phyloP scores from a whole-genome alignment of 2,113 vertebrate genomes.

The Petrocephalus zakoni region DNA sequence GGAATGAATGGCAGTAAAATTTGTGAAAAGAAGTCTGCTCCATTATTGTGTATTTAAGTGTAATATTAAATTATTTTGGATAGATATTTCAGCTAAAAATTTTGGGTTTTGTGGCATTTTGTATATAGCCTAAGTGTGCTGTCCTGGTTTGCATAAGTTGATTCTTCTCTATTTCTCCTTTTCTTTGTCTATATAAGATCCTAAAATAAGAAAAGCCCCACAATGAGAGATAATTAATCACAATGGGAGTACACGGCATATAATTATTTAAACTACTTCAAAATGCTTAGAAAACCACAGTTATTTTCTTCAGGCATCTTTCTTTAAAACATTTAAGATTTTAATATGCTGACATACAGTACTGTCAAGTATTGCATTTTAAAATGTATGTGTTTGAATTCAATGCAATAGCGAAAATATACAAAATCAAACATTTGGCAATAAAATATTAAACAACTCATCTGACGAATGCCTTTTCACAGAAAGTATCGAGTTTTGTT shows the following conservation, averaged over 20 bases:
- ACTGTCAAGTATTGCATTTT: neutral
- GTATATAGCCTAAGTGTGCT: slow-evolving; percentile 63
- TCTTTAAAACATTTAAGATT: slow-evolving; percentile 22
- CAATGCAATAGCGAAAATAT: neutral
- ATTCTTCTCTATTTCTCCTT: slow-evolving; percentile 46
- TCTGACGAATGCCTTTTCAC: neutral
- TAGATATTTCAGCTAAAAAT: slow-evolving; percentile 18
- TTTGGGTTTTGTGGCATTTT: slow-evolving; percentile 18
- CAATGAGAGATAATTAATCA: slow-evolving; percentile 72
- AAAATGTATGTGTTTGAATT: neutral
- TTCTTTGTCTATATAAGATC: slow-evolving; percentile 55
- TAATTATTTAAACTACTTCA: slow-evolving; percentile 72
- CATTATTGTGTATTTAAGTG: neutral
- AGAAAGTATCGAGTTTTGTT: neutral
- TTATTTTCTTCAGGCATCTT: slow-evolving; percentile 11
- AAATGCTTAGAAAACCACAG: slow-evolving; percentile 41
- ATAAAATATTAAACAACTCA: neutral
- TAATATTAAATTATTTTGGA: neutral
- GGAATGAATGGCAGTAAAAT: neutral
- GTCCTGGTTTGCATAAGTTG: slow-evolving; percentile 59
- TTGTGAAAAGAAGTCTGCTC: neutral
- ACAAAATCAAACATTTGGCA: neutral
- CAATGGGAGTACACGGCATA: slow-evolving; percentile 66
- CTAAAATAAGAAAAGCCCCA: slow-evolving; percentile 69
- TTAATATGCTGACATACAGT: neutral